These are phyloP conservation scores for Macrochelys suwanniensis DNA, from an alignment of 2,797 vertebrate species.

Conservation along the genomic window DNA sequence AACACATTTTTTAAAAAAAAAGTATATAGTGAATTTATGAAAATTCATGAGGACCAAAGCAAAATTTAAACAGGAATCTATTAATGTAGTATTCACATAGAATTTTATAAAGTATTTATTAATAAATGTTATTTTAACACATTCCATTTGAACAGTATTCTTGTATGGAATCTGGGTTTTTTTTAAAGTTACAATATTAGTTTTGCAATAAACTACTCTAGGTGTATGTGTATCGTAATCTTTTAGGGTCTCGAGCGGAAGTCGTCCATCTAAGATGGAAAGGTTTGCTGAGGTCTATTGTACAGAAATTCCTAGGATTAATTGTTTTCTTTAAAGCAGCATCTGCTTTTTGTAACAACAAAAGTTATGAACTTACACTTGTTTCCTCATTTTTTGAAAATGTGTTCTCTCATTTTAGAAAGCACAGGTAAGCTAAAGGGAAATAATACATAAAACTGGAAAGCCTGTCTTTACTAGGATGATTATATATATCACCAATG, in stretches of 20 bases:
- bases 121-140: conserved; percentile 88
- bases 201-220: conserved; percentile 80
- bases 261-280: conserved; percentile 77
- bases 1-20: conserved; percentile 75
- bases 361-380: conserved; percentile 52
- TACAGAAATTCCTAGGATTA: conserved; percentile 76
- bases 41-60: conserved; percentile 86
- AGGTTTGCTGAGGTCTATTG: conserved; percentile 74
- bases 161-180: conserved; percentile 79
- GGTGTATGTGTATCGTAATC: conserved; percentile 73
- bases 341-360: conserved; percentile 67
- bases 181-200: conserved; percentile 79
- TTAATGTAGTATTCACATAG: conserved; percentile 85
- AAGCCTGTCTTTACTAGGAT: conserved; percentile 60
- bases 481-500: conserved; percentile 50
- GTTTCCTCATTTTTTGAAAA: conserved; percentile 66
- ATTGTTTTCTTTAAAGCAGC: conserved; percentile 77
- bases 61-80: conserved; percentile 86
- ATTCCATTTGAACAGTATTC: conserved; percentile 87
- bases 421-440: conserved; percentile 71
- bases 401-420: conserved; percentile 68
- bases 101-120: conserved; percentile 89
- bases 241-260: conserved; percentile 77
- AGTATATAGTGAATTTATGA: conserved; percentile 82
- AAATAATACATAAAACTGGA: conserved; percentile 78